Evolutionary conservation across 2,113 vertebrate species (phyloP).

Genomic region (Columba livia): DNA sequence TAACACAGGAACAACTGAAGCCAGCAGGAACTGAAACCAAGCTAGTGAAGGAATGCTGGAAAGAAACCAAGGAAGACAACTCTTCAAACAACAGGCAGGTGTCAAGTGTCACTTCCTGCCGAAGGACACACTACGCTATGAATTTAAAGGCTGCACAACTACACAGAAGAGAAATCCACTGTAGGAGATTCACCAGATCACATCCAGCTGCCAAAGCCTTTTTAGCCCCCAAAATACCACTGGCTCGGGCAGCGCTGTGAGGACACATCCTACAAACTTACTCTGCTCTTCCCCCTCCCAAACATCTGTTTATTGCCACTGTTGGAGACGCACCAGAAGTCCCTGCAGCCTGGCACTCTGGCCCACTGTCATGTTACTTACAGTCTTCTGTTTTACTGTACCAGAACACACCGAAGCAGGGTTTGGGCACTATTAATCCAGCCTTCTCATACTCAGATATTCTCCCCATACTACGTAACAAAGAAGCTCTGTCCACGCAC

Average conservation of each 20-base stretch:
- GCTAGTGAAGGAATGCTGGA: neutral
- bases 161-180: neutral
- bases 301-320: neutral
- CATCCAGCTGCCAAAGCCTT: neutral
- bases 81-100: neutral
- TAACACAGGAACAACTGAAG: neutral
- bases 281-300: neutral
- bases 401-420: neutral
- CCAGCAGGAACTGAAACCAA: neutral
- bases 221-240: neutral
- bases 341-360: neutral
- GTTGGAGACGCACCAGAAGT: neutral
- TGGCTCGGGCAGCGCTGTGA: neutral
- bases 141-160: neutral
- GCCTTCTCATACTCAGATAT: neutral
- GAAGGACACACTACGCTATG: rapidly evolving
- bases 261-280: neutral
- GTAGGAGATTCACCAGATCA: neutral
- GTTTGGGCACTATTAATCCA: neutral
- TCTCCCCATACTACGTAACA: neutral
- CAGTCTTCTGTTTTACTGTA: neutral
- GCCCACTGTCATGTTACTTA: neutral
- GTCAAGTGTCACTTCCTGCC: neutral
- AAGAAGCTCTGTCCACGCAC: neutral
- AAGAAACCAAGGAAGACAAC: neutral